Percentiles rank a stretch among this genome's conserved stretches.
phyloP scores from a whole-genome alignment of 2,797 vertebrate genomes.

The Anas capensis region DNA sequence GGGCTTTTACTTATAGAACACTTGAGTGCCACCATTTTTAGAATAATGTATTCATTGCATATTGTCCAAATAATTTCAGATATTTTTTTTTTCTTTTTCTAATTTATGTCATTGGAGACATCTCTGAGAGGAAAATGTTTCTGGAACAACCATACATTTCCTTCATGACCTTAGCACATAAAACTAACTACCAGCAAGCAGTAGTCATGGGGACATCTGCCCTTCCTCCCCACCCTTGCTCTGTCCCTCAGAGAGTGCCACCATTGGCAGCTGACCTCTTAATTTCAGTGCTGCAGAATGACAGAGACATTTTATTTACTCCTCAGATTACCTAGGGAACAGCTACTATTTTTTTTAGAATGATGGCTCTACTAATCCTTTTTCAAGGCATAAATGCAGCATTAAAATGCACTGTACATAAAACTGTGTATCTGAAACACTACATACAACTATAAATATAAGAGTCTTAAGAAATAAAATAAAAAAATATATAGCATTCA shows the following conservation, averaged over 20 bases:
- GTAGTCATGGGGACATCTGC: neutral
- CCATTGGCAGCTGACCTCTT: neutral
- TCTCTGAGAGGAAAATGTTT: neutral
- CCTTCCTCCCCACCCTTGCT: neutral
- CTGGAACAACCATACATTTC: neutral
- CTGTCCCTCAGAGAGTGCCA: neutral
- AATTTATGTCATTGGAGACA: neutral
- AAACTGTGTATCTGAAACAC: neutral
- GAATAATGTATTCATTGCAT: neutral
- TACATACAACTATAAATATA: slow-evolving; percentile 6
- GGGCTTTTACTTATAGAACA: neutral
- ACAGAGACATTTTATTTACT: neutral
- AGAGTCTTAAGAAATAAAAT: neutral
- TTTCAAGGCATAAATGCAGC: neutral
- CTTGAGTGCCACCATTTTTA: neutral
- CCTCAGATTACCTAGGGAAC: neutral
- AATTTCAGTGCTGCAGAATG: neutral
- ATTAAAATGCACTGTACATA: neutral
- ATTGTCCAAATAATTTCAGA: neutral
- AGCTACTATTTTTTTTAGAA: neutral
- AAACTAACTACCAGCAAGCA: neutral
- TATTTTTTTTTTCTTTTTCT: neutral
- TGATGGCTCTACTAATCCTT: neutral
- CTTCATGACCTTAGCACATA: neutral
- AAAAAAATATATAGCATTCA: neutral